Evolutionary conservation across 2,888 invertebrate genomes (phyloP), one percentile per base, ranked within the genome.

Genomic region (Macaria notata): DNA sequence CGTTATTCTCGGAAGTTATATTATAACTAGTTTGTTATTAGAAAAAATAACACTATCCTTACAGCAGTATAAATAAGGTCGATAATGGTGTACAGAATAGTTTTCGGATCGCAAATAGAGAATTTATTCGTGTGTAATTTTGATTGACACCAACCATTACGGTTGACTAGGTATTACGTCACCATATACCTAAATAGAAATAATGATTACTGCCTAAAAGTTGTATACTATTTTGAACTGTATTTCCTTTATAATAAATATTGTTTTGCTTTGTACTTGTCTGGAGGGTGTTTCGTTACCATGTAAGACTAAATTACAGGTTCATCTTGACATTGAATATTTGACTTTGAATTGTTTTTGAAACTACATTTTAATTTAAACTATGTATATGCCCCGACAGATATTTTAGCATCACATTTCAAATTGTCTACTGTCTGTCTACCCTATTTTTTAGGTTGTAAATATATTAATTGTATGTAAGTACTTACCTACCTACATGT

Each of bases 81-180:
- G 46, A 56, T 59, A 63, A 59, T 61, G 31, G 50, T 56, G 50
- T 63, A 60, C 51, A 64, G 4, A 61, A 72, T 73, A 68, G 71
- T 71, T 81, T 76, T 69, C 60, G 66, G 69, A 70, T 66, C 65
- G 70, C 54, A 76, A 73, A 76, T 68, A 74, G 74, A 78, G 76
- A 81, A 84, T 84, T 88, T 83, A 86, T 83, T 79, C 78, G 80
- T 81, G 75, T 84, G 81, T 89, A 88, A 89, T 89, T 91, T 90
- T 91, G 90, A 90, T 90, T 91, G 90, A 91, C 90, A 90, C 84
- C 86, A 76, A 83, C 90, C 89, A 89, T 90, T 90, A 90, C 85
- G 84, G 83, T 78, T 79, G 83, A 83, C 82, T 83, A 81, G 83
- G 77, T 78, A 84, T 90, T 90, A 86, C 90, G 90, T 90, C 90